Percentiles rank a stretch among this genome's conserved stretches.
phyloP scores from a whole-genome alignment of 1,140 invertebrate species.

The Lethrus apterus region DNA sequence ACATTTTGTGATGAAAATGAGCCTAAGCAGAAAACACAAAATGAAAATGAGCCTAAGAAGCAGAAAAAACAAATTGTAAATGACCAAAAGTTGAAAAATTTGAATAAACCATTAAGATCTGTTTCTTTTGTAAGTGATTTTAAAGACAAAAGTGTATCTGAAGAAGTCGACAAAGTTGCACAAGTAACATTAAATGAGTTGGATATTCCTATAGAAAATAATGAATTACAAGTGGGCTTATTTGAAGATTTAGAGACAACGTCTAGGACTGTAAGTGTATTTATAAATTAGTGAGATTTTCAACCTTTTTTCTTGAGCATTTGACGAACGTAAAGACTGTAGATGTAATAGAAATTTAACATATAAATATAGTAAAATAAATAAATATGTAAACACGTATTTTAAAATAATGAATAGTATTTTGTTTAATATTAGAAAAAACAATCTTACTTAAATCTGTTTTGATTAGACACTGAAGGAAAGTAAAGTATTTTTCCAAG shows the following conservation, averaged over 20 bases:
- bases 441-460: neutral
- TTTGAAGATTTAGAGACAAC: constrained; percentile 11
- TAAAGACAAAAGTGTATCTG: neutral
- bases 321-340: neutral
- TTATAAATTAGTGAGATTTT: neutral
- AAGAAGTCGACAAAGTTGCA: neutral
- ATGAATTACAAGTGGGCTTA: neutral
- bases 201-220: neutral
- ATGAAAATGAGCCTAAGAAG: neutral
- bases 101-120: too few species aligned
- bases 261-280: neutral
- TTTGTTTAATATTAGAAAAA: neutral
- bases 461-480: neutral
- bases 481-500: neutral
- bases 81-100: too few species aligned
- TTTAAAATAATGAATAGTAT: neutral
- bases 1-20: neutral
- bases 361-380: neutral
- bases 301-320: neutral
- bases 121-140: too few species aligned
- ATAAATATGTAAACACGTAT: neutral
- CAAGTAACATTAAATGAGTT: neutral
- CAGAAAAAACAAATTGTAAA: neutral
- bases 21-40: neutral
- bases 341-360: neutral